phyloP scores from a whole-genome alignment of 1,140 invertebrate species.

The Leucophenga varia region DNA sequence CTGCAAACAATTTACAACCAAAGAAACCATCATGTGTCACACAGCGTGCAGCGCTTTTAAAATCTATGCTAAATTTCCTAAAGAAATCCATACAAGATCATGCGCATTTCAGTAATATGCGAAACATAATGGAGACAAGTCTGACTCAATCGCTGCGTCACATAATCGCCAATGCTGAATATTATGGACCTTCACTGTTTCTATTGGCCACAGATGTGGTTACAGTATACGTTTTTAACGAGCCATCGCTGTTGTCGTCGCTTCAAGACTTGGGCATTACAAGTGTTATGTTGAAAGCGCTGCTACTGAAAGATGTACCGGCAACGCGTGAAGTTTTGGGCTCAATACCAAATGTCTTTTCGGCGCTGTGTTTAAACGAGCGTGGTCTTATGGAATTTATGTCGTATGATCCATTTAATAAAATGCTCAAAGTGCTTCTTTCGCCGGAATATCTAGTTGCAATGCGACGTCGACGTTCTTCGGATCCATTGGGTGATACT shows the following conservation, averaged over 20 bases:
- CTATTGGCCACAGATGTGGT: slow-evolving; percentile 88
- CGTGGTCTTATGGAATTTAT: slow-evolving; percentile 81
- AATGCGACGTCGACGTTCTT: slow-evolving; percentile 79
- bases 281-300: slow-evolving; percentile 82
- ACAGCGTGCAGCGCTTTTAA: slow-evolving; percentile 81
- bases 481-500: slow-evolving; percentile 85
- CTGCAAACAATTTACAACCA: slow-evolving; percentile 35
- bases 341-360: slow-evolving; percentile 88
- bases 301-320: slow-evolving; percentile 87
- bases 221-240: slow-evolving; percentile 91
- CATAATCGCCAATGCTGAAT: slow-evolving; percentile 90
- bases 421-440: slow-evolving; percentile 79
- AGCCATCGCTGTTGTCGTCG: slow-evolving; percentile 82
- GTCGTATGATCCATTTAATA: slow-evolving; percentile 80
- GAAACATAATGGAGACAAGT: slow-evolving; percentile 89
- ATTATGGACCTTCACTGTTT: slow-evolving; percentile 88
- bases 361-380: slow-evolving; percentile 84
- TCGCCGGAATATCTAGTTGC: slow-evolving; percentile 83
- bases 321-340: slow-evolving; percentile 86
- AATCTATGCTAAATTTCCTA: slow-evolving; percentile 87
- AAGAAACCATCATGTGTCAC: slow-evolving; percentile 67
- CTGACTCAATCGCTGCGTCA: slow-evolving; percentile 82
- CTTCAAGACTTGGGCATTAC: slow-evolving; percentile 89
- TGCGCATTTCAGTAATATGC: slow-evolving; percentile 80
- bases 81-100: slow-evolving; percentile 85